Evolutionary conservation across 2,113 vertebrate species (phyloP).

Genomic region (Crocuta crocuta): DNA sequence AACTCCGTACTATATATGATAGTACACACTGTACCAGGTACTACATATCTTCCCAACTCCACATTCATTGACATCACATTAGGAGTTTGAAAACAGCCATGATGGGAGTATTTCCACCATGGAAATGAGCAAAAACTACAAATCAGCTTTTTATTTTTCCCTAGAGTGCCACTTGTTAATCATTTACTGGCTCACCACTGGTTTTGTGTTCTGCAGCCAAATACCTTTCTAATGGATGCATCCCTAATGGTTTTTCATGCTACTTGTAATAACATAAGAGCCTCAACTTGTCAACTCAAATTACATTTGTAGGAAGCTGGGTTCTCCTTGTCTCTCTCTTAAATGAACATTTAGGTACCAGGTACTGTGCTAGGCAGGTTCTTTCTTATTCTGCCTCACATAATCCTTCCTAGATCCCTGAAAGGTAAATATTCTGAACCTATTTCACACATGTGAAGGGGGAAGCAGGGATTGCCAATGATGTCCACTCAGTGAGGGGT

Average conservation of each 20-base stretch:
- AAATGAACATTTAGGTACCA: not conserved
- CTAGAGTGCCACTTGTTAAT: not conserved
- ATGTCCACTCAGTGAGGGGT: not conserved
- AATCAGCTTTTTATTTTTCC: not conserved
- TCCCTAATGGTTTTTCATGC: not conserved
- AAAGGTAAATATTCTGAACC: not conserved
- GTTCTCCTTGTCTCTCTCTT: not conserved
- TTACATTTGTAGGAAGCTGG: not conserved
- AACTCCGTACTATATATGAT: fast-evolving
- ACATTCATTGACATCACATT: not conserved
- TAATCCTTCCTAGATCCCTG: not conserved
- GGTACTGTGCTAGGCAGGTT: not conserved
- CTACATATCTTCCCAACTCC: not conserved
- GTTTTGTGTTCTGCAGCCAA: not conserved
- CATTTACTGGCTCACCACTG: not conserved
- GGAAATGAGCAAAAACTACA: not conserved
- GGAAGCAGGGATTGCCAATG: not conserved
- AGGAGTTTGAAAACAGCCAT: not conserved
- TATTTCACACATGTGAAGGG: not conserved
- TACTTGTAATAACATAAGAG: not conserved
- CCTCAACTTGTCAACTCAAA: not conserved
- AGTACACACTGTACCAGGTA: fast-evolving
- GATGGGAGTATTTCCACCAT: not conserved
- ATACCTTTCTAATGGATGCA: not conserved
- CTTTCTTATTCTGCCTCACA: not conserved